Evolutionary conservation across 2,797 vertebrate species (phyloP), one percentile per base, ranked within the genome.

Genomic region (Phalloptychus januarius): DNA sequence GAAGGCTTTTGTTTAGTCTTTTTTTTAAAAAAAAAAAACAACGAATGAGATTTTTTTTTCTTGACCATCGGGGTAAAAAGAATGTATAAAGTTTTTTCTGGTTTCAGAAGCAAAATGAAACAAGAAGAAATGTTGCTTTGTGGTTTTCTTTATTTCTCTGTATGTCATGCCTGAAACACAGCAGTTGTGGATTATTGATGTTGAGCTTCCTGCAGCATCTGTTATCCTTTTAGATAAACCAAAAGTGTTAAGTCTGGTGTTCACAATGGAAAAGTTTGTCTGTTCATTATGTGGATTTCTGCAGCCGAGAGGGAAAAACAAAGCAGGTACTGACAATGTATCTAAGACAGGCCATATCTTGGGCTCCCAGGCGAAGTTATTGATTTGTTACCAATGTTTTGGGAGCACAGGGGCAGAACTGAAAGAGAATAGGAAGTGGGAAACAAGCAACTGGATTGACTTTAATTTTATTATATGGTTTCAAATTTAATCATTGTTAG

Each of bases 261-360:
- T 86, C 72, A 77, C 58, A 72, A 75, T 79, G 74, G 50, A 70
- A 72, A 85, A 81, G 72, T 74, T 74, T 7, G 31, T 77, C 54
- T 45, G 75, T 82, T 85, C 52, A 15, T 75, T 87, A 76, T 77
- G 18, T 74, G 63, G n/a, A 80, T 82, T 58, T 61, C 65, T 72
- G 76, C 50, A 48, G 79, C 67, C 33, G 48, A 36, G 65, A 79
- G 50, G 79, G 58, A 58, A 79, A 80, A 88, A 70, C 67, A 75
- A 77, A 85, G 76, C 74, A 50, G 78, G 78, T 90, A 91, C 85
- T 78, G 88, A 90, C 81, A 56, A 72, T 67, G 50, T 52, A 72
- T 83, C 23, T 77, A 28, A 88, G 69, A 72, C 58, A 2, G 77
- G 38, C 69, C 16, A 80, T 86, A 86, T 85, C 79, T 87, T 81